Percentiles rank a stretch among this genome's conserved stretches.
phyloP scores from a whole-genome alignment of 2,797 vertebrate species.

The Argentina silus region DNA sequence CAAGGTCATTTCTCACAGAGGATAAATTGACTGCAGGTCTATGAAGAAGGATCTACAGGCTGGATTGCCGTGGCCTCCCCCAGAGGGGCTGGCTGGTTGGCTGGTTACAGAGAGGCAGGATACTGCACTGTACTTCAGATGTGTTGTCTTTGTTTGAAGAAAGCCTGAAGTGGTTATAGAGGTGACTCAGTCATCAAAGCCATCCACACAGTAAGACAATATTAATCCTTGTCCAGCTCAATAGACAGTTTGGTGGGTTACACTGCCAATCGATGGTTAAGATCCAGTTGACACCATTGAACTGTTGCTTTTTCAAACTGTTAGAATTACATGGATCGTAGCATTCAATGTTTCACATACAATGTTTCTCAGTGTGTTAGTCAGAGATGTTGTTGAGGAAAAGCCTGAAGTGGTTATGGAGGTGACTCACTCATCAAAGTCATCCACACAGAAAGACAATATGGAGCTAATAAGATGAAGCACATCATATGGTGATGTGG shows the following conservation, averaged over 20 bases:
- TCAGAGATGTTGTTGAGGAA: constrained; percentile 6
- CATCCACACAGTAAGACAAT: background rate
- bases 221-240: constrained; percentile 25
- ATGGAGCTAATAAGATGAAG: constrained; percentile 35
- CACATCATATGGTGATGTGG: constrained; percentile 11
- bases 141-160: constrained; percentile 3
- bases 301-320: background rate
- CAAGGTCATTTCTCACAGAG: background rate
- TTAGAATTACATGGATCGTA: background rate
- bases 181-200: constrained; percentile 8
- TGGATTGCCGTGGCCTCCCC: too few species aligned
- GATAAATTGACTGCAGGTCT: background rate
- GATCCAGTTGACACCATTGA: constrained; percentile 25
- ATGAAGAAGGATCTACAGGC: background rate
- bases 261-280: constrained; percentile 14
- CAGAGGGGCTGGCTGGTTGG: too few species aligned
- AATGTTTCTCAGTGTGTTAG: too few species aligned
- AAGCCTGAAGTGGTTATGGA: constrained; percentile 27
- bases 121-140: background rate
- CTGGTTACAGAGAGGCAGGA: background rate
- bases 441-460: background rate
- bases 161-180: constrained; percentile 31
- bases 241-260: constrained; percentile 20
- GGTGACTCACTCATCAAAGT: constrained; percentile 10
- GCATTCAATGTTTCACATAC: background rate